Conservation (phyloP, 1,140 invertebrate genomes). For the Diabrotica virgifera region DNA sequence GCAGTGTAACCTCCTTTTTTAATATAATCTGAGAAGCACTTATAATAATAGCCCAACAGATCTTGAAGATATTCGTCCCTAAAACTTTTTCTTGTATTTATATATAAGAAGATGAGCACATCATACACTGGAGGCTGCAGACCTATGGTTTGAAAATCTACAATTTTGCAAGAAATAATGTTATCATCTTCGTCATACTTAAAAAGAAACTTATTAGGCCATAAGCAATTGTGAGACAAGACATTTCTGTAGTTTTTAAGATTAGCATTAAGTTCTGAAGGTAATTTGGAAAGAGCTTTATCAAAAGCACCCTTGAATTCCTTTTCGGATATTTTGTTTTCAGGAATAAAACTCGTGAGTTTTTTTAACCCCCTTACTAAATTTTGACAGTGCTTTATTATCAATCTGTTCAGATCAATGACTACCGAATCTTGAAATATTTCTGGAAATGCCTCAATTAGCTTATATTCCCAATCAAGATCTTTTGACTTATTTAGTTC, state of each 20-base stretch:
- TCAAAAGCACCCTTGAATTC: neutral
- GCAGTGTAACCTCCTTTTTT: neutral
- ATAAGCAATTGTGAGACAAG: conserved; percentile 57
- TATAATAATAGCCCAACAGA: conserved; percentile 9
- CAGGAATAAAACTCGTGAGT: neutral
- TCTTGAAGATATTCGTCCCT: neutral
- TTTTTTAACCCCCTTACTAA: neutral
- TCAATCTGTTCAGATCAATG: neutral
- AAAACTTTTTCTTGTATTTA: conserved; percentile 13
- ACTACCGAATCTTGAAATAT: conserved; percentile 22
- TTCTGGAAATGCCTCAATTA: conserved; percentile 19
- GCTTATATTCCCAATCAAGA: conserved; percentile 17
- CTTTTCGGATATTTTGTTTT: neutral
- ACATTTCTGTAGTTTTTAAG: neutral
- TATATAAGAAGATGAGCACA: conserved; percentile 4
- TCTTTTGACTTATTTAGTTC: conserved; percentile 33
- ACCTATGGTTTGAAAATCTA: conserved; percentile 60
- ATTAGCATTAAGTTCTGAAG: neutral
- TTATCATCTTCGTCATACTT: conserved; percentile 44
- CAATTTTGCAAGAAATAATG: conserved; percentile 52
- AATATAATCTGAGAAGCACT: neutral
- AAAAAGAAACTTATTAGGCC: conserved; percentile 60
- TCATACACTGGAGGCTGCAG: conserved; percentile 48
- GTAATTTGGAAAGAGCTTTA: neutral
- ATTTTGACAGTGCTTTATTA: neutral